Evolutionary conservation across 2,113 vertebrate species (phyloP).

Genomic region (Thinocorus orbignyianus): DNA sequence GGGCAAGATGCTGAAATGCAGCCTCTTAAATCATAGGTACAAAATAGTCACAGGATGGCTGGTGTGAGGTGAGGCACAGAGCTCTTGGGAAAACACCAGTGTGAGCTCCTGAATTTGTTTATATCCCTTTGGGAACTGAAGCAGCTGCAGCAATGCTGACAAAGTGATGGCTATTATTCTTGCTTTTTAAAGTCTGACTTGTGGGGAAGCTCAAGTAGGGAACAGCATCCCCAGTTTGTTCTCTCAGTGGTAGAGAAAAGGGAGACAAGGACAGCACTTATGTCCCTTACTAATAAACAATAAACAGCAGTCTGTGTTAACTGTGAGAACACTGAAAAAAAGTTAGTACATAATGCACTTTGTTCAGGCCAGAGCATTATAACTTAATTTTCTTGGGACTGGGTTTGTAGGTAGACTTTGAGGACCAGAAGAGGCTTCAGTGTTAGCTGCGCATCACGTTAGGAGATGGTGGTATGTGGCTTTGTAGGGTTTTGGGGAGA

Average conservation of each 20-base stretch:
- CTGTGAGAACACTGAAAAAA: background rate
- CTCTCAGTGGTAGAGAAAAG: background rate
- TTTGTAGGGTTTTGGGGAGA: background rate
- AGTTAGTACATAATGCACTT: background rate
- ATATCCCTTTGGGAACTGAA: background rate
- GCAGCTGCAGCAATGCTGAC: background rate
- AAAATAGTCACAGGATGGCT: no score
- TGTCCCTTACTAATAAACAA: background rate
- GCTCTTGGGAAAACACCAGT: background rate
- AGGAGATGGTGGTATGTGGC: background rate
- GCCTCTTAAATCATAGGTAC: accelerated
- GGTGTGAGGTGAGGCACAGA: accelerated
- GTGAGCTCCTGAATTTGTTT: background rate
- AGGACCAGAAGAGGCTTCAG: background rate
- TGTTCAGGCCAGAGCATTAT: background rate
- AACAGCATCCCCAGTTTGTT: background rate
- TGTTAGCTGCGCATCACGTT: background rate
- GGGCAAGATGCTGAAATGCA: accelerated
- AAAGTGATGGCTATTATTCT: background rate
- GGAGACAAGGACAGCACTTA: background rate
- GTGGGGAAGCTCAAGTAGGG: background rate
- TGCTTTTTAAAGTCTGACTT: background rate
- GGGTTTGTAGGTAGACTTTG: background rate
- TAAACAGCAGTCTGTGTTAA: background rate
- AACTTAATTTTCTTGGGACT: background rate